phyloP scores from a whole-genome alignment of 2,113 vertebrate species.

The Amphiprion percula region DNA sequence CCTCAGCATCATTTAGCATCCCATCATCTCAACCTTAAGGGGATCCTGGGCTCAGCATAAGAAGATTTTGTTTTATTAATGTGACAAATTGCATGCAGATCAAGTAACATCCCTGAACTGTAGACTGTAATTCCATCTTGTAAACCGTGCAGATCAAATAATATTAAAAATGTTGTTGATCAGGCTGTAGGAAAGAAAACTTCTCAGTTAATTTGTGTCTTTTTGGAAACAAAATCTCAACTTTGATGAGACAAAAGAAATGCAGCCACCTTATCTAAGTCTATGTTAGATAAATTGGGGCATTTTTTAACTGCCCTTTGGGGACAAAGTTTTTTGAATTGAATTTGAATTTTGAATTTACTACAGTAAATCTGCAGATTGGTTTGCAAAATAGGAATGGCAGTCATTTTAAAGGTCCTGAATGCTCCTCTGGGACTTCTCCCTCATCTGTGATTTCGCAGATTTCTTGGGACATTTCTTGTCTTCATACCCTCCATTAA shows the following conservation, averaged over 20 bases:
- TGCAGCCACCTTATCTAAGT: not conserved
- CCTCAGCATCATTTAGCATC: constrained; percentile 1
- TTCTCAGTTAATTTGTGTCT: too few species aligned
- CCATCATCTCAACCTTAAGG: not conserved
- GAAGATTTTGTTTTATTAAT: not conserved
- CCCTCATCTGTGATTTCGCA: not conserved
- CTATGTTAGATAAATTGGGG: too few species aligned
- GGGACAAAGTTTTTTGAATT: too few species aligned
- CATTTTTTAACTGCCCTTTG: too few species aligned
- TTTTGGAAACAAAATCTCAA: not conserved
- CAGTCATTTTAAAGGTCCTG: not conserved
- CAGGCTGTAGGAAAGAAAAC: too few species aligned
- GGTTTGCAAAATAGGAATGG: not conserved
- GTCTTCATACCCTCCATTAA: not conserved
- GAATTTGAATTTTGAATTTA: too few species aligned
- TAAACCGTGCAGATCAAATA: too few species aligned
- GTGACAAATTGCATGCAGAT: not conserved
- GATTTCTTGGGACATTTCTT: not conserved
- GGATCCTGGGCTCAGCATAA: not conserved
- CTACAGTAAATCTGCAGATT: too few species aligned
- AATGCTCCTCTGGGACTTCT: constrained; percentile 4
- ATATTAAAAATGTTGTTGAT: not conserved
- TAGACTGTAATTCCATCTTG: not conserved
- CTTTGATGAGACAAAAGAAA: not conserved
- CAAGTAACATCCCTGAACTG: not conserved